phyloP scores from a whole-genome alignment of 2,113 vertebrate genomes.

The Pollimyrus isidori region DNA sequence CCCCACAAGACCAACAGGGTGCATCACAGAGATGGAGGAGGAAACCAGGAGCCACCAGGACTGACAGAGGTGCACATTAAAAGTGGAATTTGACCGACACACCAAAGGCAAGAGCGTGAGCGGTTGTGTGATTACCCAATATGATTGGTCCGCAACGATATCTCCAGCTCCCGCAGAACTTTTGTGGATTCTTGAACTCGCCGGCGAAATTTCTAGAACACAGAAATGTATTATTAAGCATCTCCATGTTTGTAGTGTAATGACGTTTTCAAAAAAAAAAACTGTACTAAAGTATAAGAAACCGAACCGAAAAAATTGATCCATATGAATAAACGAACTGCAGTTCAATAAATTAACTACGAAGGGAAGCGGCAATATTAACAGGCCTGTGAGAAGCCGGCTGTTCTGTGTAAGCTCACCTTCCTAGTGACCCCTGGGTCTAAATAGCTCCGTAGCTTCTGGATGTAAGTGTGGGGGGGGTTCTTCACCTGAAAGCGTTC shows the following conservation, averaged over 20 bases:
- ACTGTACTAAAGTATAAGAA: background rate
- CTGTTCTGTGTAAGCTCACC: slow-evolving; percentile 52
- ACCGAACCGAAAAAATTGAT: background rate
- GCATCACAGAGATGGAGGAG: background rate
- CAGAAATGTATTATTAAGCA: slow-evolving; percentile 18
- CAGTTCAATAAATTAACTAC: background rate
- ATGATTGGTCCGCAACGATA: slow-evolving; percentile 90
- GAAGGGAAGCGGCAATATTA: background rate
- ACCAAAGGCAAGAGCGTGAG: background rate
- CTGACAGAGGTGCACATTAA: background rate
- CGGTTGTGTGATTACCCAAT: slow-evolving; percentile 5
- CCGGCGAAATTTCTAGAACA: slow-evolving; percentile 83
- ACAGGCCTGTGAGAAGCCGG: background rate
- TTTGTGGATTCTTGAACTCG: slow-evolving; percentile 93
- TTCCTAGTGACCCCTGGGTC: slow-evolving; percentile 87
- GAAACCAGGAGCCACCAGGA: background rate
- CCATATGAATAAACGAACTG: background rate
- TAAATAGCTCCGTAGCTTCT: slow-evolving; percentile 86
- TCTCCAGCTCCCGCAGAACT: slow-evolving; percentile 90
- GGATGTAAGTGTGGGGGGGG: slow-evolving; percentile 92
- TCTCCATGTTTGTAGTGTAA: background rate
- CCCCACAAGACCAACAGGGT: background rate
- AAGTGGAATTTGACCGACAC: background rate
- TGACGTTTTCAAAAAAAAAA: background rate
- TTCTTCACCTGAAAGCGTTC: slow-evolving; percentile 97